Evolutionary conservation across 2,113 vertebrate species (phyloP), one percentile per base, ranked within the genome.

Genomic region (Crypturellus undulatus): DNA sequence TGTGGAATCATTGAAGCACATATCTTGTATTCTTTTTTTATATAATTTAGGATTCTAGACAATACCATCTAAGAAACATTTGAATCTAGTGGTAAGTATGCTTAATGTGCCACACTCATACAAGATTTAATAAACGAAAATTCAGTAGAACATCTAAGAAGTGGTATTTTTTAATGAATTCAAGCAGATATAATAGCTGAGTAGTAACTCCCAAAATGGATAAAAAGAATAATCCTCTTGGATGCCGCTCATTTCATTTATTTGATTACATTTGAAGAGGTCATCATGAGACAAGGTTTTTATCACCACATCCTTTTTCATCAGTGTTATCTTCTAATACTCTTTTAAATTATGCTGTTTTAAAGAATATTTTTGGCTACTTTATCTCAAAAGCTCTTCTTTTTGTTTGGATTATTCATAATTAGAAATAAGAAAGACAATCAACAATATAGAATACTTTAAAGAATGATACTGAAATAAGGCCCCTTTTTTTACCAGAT

Each of bases 351-450:
- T 3, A 75, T 21, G 2, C 9, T 0, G 71, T 67, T 94, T 78
- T 92, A 65, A 85, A 45, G 5, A 18, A 60, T 12, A 38, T 21
- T 2, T 83, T 19, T 56, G 11, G 15, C 28, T 56, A 62, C 10
- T 38, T n/a, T 17, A 8, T 21, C 32, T 32, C 2, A 6, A 4
- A 2, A 3, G 3, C 0, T 62, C 5, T 25, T 8, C 18, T 47
- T 59, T 81, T 68, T 58, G 8, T 76, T 68, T 80, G 43, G 75
- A 65, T 88, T 89, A 56, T 21, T 73, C 14, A 21, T 60, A 70
- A 59, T 59, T 63, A 49, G 1, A 25, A 56, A 77, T 70, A 5
- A 42, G 79, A 84, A 63, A 34, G 0, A n/a, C 26, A 82, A 86
- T 12, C 11, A 84, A 65, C 17, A 62, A 0, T 22, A 52, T 3